These are phyloP conservation scores for Tetramorium bicarinatum DNA, from an alignment of 2,888 invertebrate species.

Conservation along the genomic window DNA sequence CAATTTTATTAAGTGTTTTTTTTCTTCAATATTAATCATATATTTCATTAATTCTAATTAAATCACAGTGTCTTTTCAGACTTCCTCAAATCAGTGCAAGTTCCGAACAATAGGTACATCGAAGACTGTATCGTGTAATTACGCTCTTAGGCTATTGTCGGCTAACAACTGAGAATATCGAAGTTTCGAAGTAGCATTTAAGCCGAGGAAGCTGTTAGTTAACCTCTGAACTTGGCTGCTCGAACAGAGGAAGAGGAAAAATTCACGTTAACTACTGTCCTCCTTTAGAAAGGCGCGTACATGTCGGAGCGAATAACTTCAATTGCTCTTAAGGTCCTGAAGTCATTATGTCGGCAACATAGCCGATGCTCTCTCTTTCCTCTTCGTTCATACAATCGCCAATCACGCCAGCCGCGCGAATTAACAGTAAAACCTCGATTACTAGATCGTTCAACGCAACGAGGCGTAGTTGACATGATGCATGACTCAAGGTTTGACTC, in stretches of 20 bases:
- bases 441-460: slow-evolving; percentile 71
- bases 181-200: slow-evolving; percentile 38
- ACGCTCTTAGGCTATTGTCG: slow-evolving; percentile 12
- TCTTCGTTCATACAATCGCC: slow-evolving; percentile 52
- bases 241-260: slow-evolving; percentile 26
- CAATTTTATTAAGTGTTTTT: neutral
- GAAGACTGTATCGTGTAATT: slow-evolving; percentile 28
- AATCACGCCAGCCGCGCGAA: slow-evolving; percentile 56
- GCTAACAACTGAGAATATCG: slow-evolving; percentile 35
- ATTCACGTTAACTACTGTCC: neutral
- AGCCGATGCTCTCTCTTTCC: neutral
- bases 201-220: slow-evolving; percentile 27
- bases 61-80: neutral
- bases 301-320: slow-evolving; percentile 6
- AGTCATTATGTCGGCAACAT: neutral
- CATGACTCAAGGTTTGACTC: slow-evolving; percentile 79
- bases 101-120: neutral
- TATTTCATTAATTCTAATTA: neutral
- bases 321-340: neutral
- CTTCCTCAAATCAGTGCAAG: neutral
- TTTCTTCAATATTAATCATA: neutral
- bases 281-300: slow-evolving; percentile 12
- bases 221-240: slow-evolving; percentile 25
- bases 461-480: slow-evolving; percentile 78
- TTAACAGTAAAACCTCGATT: slow-evolving; percentile 66